Conservation (phyloP, 2,888 invertebrate species). For the Lepas anatifera region DNA sequence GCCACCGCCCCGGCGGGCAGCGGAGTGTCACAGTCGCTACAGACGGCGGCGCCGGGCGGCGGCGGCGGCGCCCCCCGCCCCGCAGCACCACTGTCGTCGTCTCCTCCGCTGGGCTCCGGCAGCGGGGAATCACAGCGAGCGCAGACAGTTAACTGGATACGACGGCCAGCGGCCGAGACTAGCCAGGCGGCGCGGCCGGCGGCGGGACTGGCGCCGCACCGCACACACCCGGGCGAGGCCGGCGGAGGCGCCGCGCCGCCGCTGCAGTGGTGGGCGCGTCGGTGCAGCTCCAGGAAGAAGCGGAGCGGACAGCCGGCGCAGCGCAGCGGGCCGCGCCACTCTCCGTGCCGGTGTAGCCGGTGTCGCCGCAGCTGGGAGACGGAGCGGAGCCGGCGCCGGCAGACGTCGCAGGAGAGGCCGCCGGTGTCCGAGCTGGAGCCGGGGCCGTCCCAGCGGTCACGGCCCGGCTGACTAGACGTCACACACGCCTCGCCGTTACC, state of each 20-base stretch:
- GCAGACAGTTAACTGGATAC: not conserved
- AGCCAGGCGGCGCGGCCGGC: not conserved
- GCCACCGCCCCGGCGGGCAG: not conserved
- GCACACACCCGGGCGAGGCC: not conserved
- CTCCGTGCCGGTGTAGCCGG: not conserved
- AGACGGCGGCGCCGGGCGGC: not conserved
- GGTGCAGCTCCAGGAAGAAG: not conserved
- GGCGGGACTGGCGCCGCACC: not conserved
- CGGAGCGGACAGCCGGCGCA: not conserved
- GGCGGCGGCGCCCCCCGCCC: no score
- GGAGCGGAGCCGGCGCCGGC: not conserved
- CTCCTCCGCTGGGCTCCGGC: not conserved
- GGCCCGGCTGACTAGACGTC: no score
- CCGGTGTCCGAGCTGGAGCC: not conserved
- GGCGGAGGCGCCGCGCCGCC: not conserved
- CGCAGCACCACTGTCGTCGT: no score
- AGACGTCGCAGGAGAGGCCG: not conserved
- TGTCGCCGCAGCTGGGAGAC: not conserved
- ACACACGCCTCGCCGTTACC: no score
- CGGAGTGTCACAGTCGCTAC: not conserved
- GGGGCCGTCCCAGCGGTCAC: no score
- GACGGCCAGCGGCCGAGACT: conserved; percentile 13
- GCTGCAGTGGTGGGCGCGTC: not conserved
- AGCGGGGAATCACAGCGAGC: not conserved
- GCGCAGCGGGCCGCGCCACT: conserved; percentile 1